These are phyloP conservation scores for Orchestia grillus DNA, from an alignment of 1,140 invertebrate species.

Conservation along the genomic window DNA sequence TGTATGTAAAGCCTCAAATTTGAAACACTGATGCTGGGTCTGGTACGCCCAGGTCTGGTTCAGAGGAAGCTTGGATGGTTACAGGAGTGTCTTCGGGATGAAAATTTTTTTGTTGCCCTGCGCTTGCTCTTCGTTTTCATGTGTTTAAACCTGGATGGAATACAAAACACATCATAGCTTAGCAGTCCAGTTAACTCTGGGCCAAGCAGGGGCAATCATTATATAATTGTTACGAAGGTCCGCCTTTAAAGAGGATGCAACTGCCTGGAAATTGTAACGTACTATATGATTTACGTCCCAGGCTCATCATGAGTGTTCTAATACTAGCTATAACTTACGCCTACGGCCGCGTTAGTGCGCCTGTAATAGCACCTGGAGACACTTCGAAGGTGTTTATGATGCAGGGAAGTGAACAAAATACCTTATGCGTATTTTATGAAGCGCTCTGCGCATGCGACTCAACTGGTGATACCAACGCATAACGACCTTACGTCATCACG, in stretches of 20 bases:
- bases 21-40: too few relatives aligned
- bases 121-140: not conserved
- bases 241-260: not conserved
- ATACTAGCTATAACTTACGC: not conserved
- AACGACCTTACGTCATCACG: not conserved
- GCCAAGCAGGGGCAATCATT: not conserved
- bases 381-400: not conserved
- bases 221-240: not conserved
- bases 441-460: not conserved
- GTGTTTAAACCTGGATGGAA: not conserved
- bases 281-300: not conserved
- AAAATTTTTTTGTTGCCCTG: too few relatives aligned
- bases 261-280: not conserved
- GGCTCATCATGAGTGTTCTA: not conserved
- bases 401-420: not conserved
- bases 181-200: not conserved
- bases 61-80: too few relatives aligned
- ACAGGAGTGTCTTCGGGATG: too few relatives aligned
- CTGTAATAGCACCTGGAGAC: not conserved
- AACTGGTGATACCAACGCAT: not conserved
- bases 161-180: not conserved
- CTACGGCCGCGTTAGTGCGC: not conserved
- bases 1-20: too few relatives aligned
- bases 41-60: too few relatives aligned
- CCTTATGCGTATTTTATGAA: not conserved